Conservation (phyloP, 2,113 vertebrate genomes). For the Cisticola juncidis region DNA sequence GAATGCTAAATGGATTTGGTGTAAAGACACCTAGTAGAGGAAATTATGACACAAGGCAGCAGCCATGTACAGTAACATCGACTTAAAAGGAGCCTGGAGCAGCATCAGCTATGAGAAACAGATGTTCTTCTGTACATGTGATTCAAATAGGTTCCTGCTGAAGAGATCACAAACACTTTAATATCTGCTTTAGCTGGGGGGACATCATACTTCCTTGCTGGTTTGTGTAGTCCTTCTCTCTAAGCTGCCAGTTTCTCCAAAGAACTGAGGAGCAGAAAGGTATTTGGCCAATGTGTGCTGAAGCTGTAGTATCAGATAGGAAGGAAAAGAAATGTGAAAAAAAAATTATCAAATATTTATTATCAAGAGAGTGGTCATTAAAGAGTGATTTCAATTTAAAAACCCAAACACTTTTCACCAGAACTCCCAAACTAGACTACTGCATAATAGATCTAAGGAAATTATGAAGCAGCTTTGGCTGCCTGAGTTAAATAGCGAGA, state of each 20-base stretch:
- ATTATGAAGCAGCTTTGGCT: not conserved
- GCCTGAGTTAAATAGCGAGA: not conserved
- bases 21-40: not conserved
- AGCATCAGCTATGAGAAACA: accelerated
- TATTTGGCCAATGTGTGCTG: not conserved
- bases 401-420: not conserved
- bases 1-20: not conserved
- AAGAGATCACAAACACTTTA: not conserved
- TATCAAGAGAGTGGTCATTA: not conserved
- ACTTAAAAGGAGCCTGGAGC: not conserved
- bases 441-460: not conserved
- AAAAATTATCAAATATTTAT: not conserved
- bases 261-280: not conserved
- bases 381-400: not conserved
- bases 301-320: not conserved
- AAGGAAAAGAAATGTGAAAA: not conserved
- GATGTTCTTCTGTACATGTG: accelerated
- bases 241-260: not conserved
- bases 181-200: not conserved
- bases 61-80: not conserved
- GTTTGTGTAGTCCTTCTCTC: not conserved
- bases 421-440: not conserved
- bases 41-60: not conserved
- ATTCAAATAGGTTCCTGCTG: not conserved
- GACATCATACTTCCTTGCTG: not conserved